Conservation (phyloP, 2,888 invertebrate species). For the Limulus polyphemus region DNA sequence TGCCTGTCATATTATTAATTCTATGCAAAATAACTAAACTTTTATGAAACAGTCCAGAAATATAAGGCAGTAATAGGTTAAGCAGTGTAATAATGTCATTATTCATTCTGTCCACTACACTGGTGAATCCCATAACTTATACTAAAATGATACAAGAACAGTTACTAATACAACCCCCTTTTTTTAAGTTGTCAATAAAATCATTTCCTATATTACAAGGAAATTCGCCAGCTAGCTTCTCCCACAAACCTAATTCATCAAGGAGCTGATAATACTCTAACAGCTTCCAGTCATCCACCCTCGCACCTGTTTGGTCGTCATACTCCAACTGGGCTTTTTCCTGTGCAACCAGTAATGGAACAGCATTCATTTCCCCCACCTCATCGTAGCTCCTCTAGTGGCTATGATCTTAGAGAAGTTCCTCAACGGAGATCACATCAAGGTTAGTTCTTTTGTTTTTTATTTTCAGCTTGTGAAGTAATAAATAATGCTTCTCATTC, state of each 20-base stretch:
- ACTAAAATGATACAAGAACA: too few species aligned
- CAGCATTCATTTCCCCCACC: slow-evolving; percentile 16
- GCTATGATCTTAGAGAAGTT: slow-evolving; percentile 34
- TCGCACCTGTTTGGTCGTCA: background rate
- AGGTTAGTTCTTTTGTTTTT: slow-evolving; percentile 27
- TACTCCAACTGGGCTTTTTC: slow-evolving; percentile 34
- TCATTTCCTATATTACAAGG: background rate
- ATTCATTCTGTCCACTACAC: too few species aligned
- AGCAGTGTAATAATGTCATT: too few species aligned
- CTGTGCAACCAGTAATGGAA: slow-evolving; percentile 37
- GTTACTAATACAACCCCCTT: too few species aligned
- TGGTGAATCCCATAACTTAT: too few species aligned
- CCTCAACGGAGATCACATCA: slow-evolving; percentile 31
- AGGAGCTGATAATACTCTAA: background rate
- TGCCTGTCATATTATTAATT: too few species aligned
- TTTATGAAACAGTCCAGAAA: too few species aligned
- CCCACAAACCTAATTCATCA: background rate
- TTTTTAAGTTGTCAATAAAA: too few species aligned
- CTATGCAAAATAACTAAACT: too few species aligned
- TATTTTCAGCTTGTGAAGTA: too few species aligned
- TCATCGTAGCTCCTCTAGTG: slow-evolving; percentile 32
- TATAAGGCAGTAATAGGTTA: too few species aligned
- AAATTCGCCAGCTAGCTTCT: slow-evolving; percentile 1
- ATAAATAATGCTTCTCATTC: too few species aligned
- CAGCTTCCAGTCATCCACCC: background rate